Evolutionary conservation across 2,888 invertebrate species (phyloP), one percentile per base, ranked within the genome.

Genomic region (Subacronicta megacephala): DNA sequence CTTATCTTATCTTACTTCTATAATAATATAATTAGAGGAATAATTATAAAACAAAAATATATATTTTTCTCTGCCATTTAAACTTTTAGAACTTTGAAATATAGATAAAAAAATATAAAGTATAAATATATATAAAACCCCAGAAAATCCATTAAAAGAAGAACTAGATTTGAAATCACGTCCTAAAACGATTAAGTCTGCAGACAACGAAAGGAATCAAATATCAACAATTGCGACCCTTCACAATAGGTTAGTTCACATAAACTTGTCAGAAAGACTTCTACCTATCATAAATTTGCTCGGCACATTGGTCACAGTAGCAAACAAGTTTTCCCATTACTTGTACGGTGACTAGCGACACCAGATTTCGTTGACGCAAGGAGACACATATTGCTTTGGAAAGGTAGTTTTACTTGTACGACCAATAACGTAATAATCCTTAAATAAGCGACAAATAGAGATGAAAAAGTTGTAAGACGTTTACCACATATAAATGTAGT

Each of bases 281-380:
- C 65, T 66, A 66, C 61, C 49, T 75, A 65, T 70, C 71, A 74
- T 75, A 71, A 75, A 75, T 75, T 64, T 69, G 62, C 61, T 66
- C 64, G 65, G 72, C 62, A 75, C 63, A 72, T 69, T 77, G 72
- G 70, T 61, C 72, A 72, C 75, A 70, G 79, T 78, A 68, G 74
- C 65, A 84, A 87, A 89, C 84, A 90, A 90, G 86, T 91, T 90
- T 88, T 78, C 85, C 86, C 85, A 90, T 90, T 85, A 89, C 83
- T 89, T 83, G 81, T 80, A 72, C 77, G 42, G 46, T 38, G 53
- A 69, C 46, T 72, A 69, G 74, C 61, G 64, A 66, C 51, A 72
- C 57, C 77, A 76, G 77, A 66, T 76, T 75, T 74, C 50, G 55
- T 62, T 63, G 68, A 63, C 62, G 61, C 55, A 37, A 42, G 43